Evolutionary conservation across 53 echinoderm and acorn worm genomes (phyloP).

Genomic region (Holothuria scabra): DNA sequence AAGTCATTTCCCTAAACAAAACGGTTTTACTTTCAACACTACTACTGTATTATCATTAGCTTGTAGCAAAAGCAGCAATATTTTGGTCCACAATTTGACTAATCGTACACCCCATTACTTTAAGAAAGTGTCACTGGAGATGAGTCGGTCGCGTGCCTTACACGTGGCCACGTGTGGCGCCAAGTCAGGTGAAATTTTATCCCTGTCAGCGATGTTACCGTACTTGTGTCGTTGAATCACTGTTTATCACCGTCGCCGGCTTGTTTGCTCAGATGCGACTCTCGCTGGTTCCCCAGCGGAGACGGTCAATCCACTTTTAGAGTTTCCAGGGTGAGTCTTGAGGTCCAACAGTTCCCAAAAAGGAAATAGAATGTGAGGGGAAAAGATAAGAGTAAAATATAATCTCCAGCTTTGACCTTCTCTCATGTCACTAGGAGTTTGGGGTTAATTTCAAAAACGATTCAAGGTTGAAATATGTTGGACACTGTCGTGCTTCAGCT

Average conservation of each 20-base stretch:
- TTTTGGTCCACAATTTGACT: no score
- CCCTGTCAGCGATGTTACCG: neutral
- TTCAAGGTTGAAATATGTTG: no score
- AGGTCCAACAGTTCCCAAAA: conserved; percentile 11
- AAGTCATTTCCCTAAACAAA: no score
- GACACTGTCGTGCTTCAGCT: neutral
- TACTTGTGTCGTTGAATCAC: no score
- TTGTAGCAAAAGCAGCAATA: no score
- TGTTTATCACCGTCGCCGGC: conserved; percentile 1
- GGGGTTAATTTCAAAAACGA: no score
- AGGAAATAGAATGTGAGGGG: conserved; percentile 33
- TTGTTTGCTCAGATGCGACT: conserved; percentile 17
- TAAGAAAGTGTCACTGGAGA: neutral
- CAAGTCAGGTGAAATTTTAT: conserved; percentile 28
- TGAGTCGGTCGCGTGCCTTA: conserved; percentile 29
- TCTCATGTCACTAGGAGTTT: neutral
- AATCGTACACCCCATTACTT: neutral
- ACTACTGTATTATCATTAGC: no score
- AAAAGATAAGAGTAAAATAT: conserved; percentile 1
- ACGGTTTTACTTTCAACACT: no score
- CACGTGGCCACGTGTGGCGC: conserved; percentile 45
- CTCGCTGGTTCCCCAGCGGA: conserved; percentile 25
- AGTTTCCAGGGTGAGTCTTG: neutral
- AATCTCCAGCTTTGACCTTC: neutral
- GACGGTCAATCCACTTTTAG: conserved; percentile 30